Evolutionary conservation across 2,888 invertebrate genomes (phyloP).

Genomic region (Seira sanloemensis): DNA sequence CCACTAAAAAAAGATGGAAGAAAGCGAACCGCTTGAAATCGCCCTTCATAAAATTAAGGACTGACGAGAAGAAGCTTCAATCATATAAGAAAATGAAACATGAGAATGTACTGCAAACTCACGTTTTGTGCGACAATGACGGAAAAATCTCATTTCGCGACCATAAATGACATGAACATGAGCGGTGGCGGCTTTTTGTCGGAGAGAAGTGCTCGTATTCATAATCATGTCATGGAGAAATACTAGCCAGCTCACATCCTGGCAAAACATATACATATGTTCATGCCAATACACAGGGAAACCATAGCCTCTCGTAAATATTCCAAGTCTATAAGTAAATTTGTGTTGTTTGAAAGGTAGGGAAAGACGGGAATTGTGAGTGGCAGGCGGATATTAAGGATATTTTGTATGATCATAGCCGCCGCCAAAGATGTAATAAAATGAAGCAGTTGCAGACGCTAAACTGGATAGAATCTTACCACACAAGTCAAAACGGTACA

Average conservation of each 20-base stretch:
- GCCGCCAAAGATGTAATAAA: slow-evolving; percentile 18
- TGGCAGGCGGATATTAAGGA: background rate
- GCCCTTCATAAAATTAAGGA: slow-evolving; percentile 45
- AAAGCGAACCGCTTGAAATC: background rate
- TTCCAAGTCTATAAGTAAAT: background rate
- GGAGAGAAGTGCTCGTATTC: background rate
- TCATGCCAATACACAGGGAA: too few species aligned
- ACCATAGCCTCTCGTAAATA: background rate
- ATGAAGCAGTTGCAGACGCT: slow-evolving; percentile 24
- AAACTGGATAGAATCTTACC: slow-evolving; percentile 9
- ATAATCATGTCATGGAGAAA: background rate
- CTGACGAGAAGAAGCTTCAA: slow-evolving; percentile 22
- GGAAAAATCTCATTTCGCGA: slow-evolving; percentile 32
- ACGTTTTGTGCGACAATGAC: slow-evolving; percentile 24
- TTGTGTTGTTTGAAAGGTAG: background rate
- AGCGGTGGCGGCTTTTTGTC: background rate
- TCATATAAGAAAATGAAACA: slow-evolving; percentile 28
- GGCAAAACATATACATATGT: background rate
- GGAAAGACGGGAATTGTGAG: background rate
- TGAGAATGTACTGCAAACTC: background rate
- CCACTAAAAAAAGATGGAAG: too few species aligned
- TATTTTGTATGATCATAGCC: background rate
- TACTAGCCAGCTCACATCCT: background rate
- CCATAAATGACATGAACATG: slow-evolving; percentile 36
- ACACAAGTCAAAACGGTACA: too few species aligned